Base-by-base conservation (phyloP, 1,140 invertebrate genomes). In the Tetragonula clypearis region DNA sequence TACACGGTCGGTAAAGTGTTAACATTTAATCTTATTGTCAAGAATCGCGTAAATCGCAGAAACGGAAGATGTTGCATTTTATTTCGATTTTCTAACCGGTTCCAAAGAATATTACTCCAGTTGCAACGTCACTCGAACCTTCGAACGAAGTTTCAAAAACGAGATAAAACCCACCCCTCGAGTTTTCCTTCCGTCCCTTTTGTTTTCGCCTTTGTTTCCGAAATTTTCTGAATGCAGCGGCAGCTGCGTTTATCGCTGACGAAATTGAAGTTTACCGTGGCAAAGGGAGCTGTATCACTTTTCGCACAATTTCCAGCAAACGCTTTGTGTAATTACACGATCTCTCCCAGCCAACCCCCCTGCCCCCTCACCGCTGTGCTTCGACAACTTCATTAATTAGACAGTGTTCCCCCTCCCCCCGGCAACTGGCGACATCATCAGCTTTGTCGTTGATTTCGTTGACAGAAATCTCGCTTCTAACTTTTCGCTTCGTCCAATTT, bases 211-310 rank as follows among this genome's bases (percentile, higher is more conserved):
- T 35, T 35, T 35, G 35, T 30, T 35, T 35, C 8, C 17, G 35
- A 30, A 66, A 78, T 78, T 65, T 53, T 78, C 35, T 53, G 60
- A 23, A 75, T 23, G 55, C 73, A 35, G 26, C 53, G 19, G 30
- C 53, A 15, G 74, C 74, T 60, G 74, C 74, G 56, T 76, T 76
- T 60, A 76, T 76, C 56, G 74, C 30, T 19, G 56, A 41, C 74
- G 74, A 76, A 76, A 76, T 76, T 76, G 74, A 76, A 76, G 74
- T 76, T 76, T 76, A 76, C 56, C 56, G 56, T 17, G 74, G 74
- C 56, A 12, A 21, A 23, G 56, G 3, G 21, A 76, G 74, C 41
- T 76, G 35, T 76, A 76, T 76, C 56, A 41, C 74, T 76, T 76
- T 60, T 76, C 74, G 74, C 74, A 76, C 56, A 60, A 76, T 60